Conservation (phyloP, 2,113 vertebrate species). For the Conger conger region DNA sequence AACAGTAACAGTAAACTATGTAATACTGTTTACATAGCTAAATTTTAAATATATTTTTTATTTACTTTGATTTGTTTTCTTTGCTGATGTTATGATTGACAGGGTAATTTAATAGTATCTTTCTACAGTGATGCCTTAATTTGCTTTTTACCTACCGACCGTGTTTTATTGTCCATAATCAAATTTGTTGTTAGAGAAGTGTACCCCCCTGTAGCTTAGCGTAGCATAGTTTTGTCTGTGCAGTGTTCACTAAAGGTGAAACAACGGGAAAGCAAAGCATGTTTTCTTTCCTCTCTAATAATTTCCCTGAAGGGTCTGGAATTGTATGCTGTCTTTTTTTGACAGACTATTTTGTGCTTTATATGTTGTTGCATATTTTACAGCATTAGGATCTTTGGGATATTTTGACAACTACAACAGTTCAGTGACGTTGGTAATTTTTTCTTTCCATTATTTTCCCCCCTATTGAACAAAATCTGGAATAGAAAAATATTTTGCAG, state of each 20-base stretch:
- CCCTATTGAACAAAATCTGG: slow-evolving; percentile 75
- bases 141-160: background rate
- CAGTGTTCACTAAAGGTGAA: background rate
- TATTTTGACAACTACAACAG: slow-evolving; percentile 91
- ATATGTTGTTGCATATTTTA: slow-evolving; percentile 96
- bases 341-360: slow-evolving; percentile 85
- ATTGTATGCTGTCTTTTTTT: slow-evolving; percentile 77
- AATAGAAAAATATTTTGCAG: slow-evolving; percentile 51
- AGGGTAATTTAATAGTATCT: slow-evolving; percentile 33
- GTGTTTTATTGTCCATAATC: background rate
- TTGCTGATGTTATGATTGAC: slow-evolving; percentile 20
- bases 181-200: background rate
- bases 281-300: background rate
- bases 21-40: background rate
- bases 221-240: background rate
- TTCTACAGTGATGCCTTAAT: slow-evolving; percentile 13
- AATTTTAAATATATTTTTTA: background rate
- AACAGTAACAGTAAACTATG: too few relatives aligned
- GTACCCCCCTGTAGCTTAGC: background rate
- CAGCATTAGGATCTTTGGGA: slow-evolving; percentile 97
- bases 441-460: slow-evolving; percentile 84
- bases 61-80: background rate
- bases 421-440: slow-evolving; percentile 96
- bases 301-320: slow-evolving; percentile 37
- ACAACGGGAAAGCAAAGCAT: slow-evolving; percentile 3